phyloP scores from a whole-genome alignment of 2,113 vertebrate genomes.

The Platysteira castanea region DNA sequence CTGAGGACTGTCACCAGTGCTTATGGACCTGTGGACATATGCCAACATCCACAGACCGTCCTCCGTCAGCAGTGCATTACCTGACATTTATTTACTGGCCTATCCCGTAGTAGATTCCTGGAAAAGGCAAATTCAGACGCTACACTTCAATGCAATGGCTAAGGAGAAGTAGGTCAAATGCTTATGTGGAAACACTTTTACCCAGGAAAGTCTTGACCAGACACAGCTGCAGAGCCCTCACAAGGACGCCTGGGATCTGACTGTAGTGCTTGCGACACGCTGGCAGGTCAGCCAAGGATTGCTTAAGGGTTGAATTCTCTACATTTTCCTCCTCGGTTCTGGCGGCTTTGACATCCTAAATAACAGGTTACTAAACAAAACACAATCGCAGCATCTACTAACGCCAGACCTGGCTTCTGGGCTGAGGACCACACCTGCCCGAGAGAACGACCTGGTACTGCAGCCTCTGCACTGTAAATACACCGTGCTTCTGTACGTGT shows the following conservation, averaged over 20 bases:
- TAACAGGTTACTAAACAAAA: background rate
- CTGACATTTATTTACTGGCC: background rate
- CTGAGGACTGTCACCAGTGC: accelerated
- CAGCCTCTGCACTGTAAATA: background rate
- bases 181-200: background rate
- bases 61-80: background rate
- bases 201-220: background rate
- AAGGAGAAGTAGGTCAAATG: background rate
- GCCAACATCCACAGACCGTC: background rate
- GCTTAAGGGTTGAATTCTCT: background rate
- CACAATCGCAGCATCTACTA: accelerated
- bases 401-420: background rate
- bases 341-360: accelerated
- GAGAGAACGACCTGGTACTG: accelerated
- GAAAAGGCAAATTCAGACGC: background rate
- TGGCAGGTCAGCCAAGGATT: background rate
- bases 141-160: accelerated
- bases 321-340: background rate
- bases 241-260: background rate
- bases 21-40: background rate
- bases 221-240: accelerated
- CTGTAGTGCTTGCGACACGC: accelerated
- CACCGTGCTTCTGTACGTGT: accelerated
- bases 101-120: background rate
- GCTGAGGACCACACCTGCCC: background rate